Conservation (phyloP, 2,797 vertebrate genomes). For the Catostomus latipinnis region DNA sequence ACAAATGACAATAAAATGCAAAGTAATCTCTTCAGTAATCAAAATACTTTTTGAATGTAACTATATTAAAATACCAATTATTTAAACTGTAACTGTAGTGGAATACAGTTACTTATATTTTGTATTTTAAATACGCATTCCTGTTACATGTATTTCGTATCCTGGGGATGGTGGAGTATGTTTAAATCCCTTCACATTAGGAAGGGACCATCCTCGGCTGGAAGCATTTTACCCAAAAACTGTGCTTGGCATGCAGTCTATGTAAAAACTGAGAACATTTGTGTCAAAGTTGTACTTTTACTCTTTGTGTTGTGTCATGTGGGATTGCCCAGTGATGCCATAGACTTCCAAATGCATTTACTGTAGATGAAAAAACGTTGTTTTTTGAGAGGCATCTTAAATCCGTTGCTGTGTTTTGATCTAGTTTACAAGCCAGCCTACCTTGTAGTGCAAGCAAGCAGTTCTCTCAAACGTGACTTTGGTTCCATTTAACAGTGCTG, state of each 20-base stretch:
- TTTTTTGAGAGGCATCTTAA: constrained; percentile 9
- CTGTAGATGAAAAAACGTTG: constrained; percentile 13
- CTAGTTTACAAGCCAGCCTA: constrained; percentile 6
- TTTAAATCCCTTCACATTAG: not conserved
- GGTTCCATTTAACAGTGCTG: constrained; percentile 13
- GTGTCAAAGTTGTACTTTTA: not conserved
- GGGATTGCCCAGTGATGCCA: not conserved
- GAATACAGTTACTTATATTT: too few species aligned
- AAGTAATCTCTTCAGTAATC: too few species aligned
- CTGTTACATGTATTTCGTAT: too few species aligned
- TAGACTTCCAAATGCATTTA: constrained; percentile 24
- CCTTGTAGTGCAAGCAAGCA: constrained; percentile 1
- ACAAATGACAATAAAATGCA: too few species aligned
- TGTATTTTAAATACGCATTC: too few species aligned
- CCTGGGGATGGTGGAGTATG: too few species aligned
- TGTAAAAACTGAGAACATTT: constrained; percentile 1
- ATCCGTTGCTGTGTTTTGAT: constrained; percentile 19
- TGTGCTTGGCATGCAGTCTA: not conserved
- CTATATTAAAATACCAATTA: too few species aligned
- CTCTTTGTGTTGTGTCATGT: not conserved
- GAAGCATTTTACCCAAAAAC: constrained; percentile 16
- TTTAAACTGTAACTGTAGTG: too few species aligned
- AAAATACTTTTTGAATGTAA: too few species aligned
- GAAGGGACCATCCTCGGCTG: constrained; percentile 10
- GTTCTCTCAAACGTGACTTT: constrained; percentile 26